Conservation (phyloP, 1,140 invertebrate genomes). For the Cyrtorhinus lividipennis region DNA sequence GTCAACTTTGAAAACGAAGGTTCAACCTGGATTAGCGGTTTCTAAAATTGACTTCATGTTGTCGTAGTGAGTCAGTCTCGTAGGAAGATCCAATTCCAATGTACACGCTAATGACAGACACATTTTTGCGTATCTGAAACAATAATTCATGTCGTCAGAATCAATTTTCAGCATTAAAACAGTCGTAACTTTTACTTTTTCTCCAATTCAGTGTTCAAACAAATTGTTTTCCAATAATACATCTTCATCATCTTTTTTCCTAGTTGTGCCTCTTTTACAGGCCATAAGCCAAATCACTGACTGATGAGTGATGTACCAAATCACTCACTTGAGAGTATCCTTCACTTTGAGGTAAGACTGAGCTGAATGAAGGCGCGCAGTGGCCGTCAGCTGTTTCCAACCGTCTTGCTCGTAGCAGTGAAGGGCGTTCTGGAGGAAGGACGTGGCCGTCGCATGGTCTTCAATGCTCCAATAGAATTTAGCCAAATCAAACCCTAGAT, state of each 20-base stretch:
- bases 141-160: too few relatives aligned
- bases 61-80: conserved; percentile 31
- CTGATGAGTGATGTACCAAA: too few relatives aligned
- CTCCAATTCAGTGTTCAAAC: too few relatives aligned
- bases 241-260: too few relatives aligned
- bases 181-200: too few relatives aligned
- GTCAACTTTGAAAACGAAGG: too few relatives aligned
- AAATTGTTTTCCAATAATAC: too few relatives aligned
- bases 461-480: conserved; percentile 76
- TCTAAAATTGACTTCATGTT: conserved; percentile 26
- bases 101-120: conserved; percentile 63
- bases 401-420: conserved; percentile 73
- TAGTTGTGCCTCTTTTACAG: too few relatives aligned
- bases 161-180: too few relatives aligned
- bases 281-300: too few relatives aligned
- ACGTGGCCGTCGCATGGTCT: conserved; percentile 73
- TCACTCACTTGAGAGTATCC: conserved; percentile 45
- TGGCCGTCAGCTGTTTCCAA: conserved; percentile 66
- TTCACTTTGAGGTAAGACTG: conserved; percentile 66
- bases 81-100: conserved; percentile 39
- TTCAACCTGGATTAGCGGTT: conserved; percentile 19
- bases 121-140: conserved; percentile 36
- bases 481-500: conserved; percentile 78
- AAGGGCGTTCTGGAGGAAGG: conserved; percentile 72
- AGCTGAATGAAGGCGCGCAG: conserved; percentile 69